Base-by-base conservation (phyloP, 2,797 vertebrate species). In the Sebastes cheni region DNA sequence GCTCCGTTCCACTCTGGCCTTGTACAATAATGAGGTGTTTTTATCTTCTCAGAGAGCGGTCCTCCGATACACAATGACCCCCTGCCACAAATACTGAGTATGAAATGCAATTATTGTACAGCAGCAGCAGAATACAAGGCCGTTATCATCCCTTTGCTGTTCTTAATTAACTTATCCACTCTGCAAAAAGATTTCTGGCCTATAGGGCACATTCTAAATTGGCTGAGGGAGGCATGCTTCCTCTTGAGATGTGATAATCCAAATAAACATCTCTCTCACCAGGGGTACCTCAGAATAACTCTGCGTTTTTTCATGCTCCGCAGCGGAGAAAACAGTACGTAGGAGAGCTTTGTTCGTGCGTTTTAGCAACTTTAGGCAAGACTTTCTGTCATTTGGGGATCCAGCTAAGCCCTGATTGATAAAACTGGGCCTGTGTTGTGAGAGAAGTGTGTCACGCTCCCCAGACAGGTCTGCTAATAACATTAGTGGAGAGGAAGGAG, bases 101-200 rank as follows among this genome's bases (percentile, higher is more conserved):
- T 82, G 79, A 87, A 87, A 84, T 71, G 81, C 82, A 91, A 91
- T 92, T 89, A 92, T 84, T 87, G 81, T 90, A 79, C 81, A 84
- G 81, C 80, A 68, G 62, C 72, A 82, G 80, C 69, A 18, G 85
- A 81, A 85, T 83, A 87, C 81, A 91, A 89, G 85, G 83, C 79
- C 16, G 74, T 88, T 91, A 92, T 93, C 82, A 81, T 84, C 79
- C 77, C 39, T 64, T 77, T 70, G 58, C 86, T 86, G 77, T 87
- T 90, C 86, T 83, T 91, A 91, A 93, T 93, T 91, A 93, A 93
- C 87, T 91, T 91, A 91, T 91, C 87, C 86, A 86, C 87, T 87
- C 76, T 79, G 85, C 86, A 89, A 82, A 84, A 82, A 82, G 73
- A 87, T 75, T 87, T 89, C 75, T 75, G 86, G 79, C 86, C 86